Percentiles rank a stretch among this genome's conserved stretches.
phyloP scores from a whole-genome alignment of 2,797 vertebrate genomes.

The Trematomus bernacchii region DNA sequence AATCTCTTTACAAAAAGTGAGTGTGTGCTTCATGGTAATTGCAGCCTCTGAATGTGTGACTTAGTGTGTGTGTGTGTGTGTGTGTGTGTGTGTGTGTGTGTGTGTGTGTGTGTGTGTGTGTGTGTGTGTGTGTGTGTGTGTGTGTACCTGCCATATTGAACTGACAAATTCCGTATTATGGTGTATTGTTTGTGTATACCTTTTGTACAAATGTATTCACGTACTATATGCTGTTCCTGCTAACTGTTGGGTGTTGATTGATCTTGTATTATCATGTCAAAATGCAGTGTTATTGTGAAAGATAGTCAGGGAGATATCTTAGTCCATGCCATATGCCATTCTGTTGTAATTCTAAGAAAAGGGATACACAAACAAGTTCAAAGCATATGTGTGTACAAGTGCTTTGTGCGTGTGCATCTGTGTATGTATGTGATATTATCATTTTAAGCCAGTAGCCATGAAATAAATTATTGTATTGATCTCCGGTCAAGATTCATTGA shows the following conservation, averaged over 20 bases:
- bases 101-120: constrained; percentile 32
- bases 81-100: constrained; percentile 27
- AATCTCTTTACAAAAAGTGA: constrained; percentile 27
- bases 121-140: constrained; percentile 13
- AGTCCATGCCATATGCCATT: constrained; percentile 68
- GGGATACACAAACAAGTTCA: constrained; percentile 53
- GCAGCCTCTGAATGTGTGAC: constrained; percentile 47
- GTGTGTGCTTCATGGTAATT: constrained; percentile 50
- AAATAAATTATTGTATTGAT: constrained; percentile 64
- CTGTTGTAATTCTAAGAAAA: constrained; percentile 65
- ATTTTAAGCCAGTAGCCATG: constrained; percentile 71
- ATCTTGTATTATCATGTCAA: constrained; percentile 78
- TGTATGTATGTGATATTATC: constrained; percentile 66
- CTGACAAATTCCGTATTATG: constrained; percentile 69
- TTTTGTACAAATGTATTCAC: constrained; percentile 83
- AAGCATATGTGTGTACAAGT: constrained; percentile 56
- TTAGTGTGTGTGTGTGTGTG: constrained; percentile 25
- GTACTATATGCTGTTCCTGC: constrained; percentile 79
- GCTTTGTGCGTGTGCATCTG: constrained; percentile 54
- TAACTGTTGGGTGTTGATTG: constrained; percentile 77
- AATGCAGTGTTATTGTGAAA: constrained; percentile 80
- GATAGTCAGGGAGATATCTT: constrained; percentile 74
- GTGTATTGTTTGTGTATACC: constrained; percentile 80
- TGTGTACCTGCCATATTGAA: constrained; percentile 66
- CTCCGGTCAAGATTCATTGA: constrained; percentile 58